Conservation (phyloP, 2,797 vertebrate genomes). For the Chelmon rostratus region DNA sequence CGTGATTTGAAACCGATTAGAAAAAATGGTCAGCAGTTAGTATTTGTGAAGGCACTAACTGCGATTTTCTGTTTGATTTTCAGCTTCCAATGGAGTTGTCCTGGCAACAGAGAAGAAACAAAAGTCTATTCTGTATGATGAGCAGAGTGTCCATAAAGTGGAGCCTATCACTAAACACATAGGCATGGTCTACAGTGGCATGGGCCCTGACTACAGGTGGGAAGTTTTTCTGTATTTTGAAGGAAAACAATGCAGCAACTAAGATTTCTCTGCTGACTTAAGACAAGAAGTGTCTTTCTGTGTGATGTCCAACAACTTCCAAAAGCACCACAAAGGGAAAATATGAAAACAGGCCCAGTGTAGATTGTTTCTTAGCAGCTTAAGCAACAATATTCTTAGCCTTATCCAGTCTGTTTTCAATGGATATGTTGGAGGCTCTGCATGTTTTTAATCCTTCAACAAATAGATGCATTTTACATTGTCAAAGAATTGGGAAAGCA, state of each 20-base stretch:
- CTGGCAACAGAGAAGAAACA: slow-evolving; percentile 99
- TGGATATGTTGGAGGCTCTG: neutral
- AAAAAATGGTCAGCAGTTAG: rapidly evolving
- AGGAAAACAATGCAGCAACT: neutral
- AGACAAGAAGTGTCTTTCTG: neutral
- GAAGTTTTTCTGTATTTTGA: neutral
- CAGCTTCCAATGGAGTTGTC: slow-evolving; percentile 98
- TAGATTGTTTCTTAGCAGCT: neutral
- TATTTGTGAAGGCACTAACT: neutral
- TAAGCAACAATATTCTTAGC: neutral
- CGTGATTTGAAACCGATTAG: neutral
- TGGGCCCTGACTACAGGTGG: slow-evolving; percentile 99
- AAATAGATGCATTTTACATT: neutral
- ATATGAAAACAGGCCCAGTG: neutral
- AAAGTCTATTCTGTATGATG: slow-evolving; percentile 98
- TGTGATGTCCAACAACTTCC: neutral
- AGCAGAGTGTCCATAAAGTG: slow-evolving; percentile 98
- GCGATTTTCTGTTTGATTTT: slow-evolving; percentile 32
- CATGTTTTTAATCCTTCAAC: neutral
- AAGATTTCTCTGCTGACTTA: neutral
- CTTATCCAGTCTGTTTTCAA: neutral
- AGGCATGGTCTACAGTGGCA: slow-evolving; percentile 99
- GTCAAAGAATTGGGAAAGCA: neutral
- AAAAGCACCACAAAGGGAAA: neutral
- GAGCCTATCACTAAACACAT: slow-evolving; percentile 99